Conservation (phyloP, 2,113 vertebrate species). For the Prochilodus magdalenae region DNA sequence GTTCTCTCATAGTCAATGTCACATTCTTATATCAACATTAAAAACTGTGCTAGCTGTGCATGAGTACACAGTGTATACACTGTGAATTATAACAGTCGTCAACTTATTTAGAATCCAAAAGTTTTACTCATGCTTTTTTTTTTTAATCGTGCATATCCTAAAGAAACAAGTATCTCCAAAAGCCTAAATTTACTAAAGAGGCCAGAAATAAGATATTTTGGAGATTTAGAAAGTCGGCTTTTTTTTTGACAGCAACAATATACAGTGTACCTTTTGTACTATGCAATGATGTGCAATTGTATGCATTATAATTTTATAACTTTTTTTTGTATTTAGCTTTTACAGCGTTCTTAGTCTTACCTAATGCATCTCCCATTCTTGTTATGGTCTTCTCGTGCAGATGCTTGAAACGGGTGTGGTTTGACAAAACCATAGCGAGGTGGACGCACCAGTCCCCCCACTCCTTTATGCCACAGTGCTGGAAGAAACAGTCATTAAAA, state of each 20-base stretch:
- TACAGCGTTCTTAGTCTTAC: background rate
- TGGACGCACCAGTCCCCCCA: background rate
- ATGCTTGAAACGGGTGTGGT: conserved; percentile 7
- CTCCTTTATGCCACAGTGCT: background rate
- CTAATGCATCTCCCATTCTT: background rate
- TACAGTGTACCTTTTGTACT: too few species aligned
- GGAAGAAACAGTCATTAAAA: background rate
- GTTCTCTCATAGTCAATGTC: background rate
- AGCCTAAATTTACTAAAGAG: too few species aligned
- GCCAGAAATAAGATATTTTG: too few species aligned
- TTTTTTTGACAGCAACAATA: too few species aligned
- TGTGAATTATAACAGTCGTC: background rate
- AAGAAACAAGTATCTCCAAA: too few species aligned
- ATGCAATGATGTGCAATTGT: too few species aligned
- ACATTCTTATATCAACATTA: background rate
- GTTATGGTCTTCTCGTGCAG: conserved; percentile 8
- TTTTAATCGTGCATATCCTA: too few species aligned
- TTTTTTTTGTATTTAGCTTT: too few species aligned
- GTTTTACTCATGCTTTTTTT: too few species aligned
- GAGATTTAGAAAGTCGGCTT: too few species aligned
- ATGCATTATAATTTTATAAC: too few species aligned
- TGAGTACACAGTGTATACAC: background rate
- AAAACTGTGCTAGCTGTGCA: background rate
- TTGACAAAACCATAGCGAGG: conserved; percentile 7
- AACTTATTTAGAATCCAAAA: background rate